phyloP scores from a whole-genome alignment of 2,113 vertebrate species.

The Hippocampus guttulatus region DNA sequence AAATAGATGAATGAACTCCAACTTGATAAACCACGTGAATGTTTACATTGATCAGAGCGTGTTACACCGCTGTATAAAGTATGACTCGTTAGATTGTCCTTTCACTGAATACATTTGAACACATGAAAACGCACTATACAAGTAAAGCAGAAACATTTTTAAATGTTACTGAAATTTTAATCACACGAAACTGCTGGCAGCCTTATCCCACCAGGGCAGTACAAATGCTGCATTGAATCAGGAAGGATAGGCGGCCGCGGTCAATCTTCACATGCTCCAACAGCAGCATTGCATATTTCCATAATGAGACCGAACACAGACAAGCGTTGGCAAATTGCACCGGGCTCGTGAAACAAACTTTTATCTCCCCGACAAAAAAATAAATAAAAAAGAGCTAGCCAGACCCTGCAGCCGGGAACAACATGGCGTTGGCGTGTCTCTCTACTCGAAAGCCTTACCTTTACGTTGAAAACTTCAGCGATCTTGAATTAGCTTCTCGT shows the following conservation, averaged over 20 bases:
- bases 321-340: background rate
- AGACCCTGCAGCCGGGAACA: slow-evolving; percentile 19
- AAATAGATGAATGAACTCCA: too few relatives aligned
- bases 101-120: too few relatives aligned
- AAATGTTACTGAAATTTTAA: too few relatives aligned
- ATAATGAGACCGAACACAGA: background rate
- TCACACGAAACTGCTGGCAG: background rate
- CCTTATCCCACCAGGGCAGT: background rate
- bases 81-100: too few relatives aligned
- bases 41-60: too few relatives aligned
- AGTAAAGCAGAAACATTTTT: too few relatives aligned
- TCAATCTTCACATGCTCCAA: background rate
- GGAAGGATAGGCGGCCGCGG: background rate
- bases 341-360: background rate
- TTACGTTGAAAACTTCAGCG: slow-evolving; percentile 31
- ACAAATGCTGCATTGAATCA: background rate
- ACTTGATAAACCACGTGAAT: too few relatives aligned
- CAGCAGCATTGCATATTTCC: too few relatives aligned
- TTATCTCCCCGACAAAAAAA: background rate
- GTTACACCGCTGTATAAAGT: too few relatives aligned
- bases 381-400: background rate
- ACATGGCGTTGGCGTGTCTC: slow-evolving; percentile 49
- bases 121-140: too few relatives aligned
- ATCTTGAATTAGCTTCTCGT: background rate
- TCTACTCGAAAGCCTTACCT: slow-evolving; percentile 50